These are phyloP conservation scores for Drosophila paracracens DNA, from an alignment of 2,888 invertebrate species.

Conservation along the genomic window DNA sequence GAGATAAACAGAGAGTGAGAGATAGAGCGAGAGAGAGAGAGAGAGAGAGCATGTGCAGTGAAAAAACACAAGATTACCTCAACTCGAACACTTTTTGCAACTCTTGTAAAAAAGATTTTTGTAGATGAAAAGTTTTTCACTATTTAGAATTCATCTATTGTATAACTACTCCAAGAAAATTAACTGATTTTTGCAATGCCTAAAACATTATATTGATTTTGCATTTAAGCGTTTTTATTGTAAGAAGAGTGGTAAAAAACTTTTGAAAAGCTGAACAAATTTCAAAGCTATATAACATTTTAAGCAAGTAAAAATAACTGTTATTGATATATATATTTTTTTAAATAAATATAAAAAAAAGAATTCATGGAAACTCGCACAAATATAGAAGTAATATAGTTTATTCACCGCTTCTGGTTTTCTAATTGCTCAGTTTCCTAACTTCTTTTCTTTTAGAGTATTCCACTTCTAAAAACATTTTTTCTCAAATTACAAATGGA, in stretches of 20 bases:
- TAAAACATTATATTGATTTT: background rate
- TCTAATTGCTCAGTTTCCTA: background rate
- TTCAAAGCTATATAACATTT: background rate
- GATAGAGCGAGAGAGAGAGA: background rate
- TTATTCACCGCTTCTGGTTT: background rate
- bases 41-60: background rate
- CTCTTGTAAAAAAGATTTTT: background rate
- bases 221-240: background rate
- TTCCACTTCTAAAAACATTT: background rate
- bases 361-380: background rate
- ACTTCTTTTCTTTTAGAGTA: too few species aligned
- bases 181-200: background rate
- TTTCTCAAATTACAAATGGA: background rate
- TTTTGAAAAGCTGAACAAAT: background rate
- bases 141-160: background rate
- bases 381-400: background rate
- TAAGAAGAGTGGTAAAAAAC: background rate
- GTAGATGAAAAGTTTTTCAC: background rate
- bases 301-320: background rate
- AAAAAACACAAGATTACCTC: background rate
- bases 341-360: too few species aligned
- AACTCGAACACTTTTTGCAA: background rate
- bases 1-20: background rate
- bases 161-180: background rate
- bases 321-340: background rate